These are phyloP conservation scores for Sus scrofa DNA, from an alignment of 2,113 vertebrate species.

Conservation along the genomic window T2T-Sscrofa CM000812.6:239140501-239141000, in stretches of 20 bases:
- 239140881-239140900: not conserved
- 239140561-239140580: no score
- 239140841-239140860: not conserved
- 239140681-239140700: conserved; percentile 12
- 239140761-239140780: not conserved
- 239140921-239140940: not conserved
- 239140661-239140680: no score
- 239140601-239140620: no score
- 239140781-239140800: not conserved
- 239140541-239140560: no score
- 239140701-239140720: not conserved
- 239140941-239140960: not conserved
- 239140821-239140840: not conserved
- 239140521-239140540: no score
- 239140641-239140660: no score
- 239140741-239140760: not conserved
- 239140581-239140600: no score
- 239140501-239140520: no score
- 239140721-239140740: not conserved
- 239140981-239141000: not conserved
- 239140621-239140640: no score
- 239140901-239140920: not conserved
- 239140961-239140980: not conserved
- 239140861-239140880: not conserved
- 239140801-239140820: not conserved